Evolutionary conservation across 2,888 invertebrate genomes (phyloP), one percentile per base, ranked within the genome.

Genomic region (Argyresthia goedartella): DNA sequence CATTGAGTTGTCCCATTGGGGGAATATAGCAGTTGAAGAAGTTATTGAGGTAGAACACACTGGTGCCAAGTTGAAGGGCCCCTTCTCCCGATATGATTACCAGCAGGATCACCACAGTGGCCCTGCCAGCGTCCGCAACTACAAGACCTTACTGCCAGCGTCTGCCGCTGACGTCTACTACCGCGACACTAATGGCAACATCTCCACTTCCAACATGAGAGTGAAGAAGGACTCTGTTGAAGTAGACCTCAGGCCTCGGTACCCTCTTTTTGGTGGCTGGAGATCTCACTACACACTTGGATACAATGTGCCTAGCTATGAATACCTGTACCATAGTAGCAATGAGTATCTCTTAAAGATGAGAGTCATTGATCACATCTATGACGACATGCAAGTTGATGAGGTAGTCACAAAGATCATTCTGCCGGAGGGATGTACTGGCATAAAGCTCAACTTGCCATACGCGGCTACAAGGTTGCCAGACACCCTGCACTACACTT

Each of bases 261-360:
- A 98, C 77, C 99, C 99, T 3, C 87, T 99, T 4, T 99, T 99
- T 76, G 99, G 99, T 52, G 99, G 99, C 11, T 99, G 99, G 99
- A 96, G 95, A 76, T 98, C 98, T 8, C 95, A 96, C 62, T 99
- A 99, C 78, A 94, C 93, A 44, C 88, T 99, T 48, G 99, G 99
- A 3, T 98, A 98, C 87, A 98, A 97, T 84, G 94, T 99, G 0
- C 99, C 99, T 3, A 96, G 97, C 61, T 97, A 97, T 71, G 98
- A 98, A 71, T 98, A 98, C 78, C 87, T 99, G 34, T 98, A 90
- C 73, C 93, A 93, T 60, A 89, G 90, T 56, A 93, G 93, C 56
- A 91, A 91, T 70, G 89, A 93, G 34, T 98, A 93, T 76, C 88
- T 94, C 44, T 81, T 99, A 52, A 95, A 95, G 72, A 96, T 99